These are phyloP conservation scores for Nannoperca obscura DNA, from an alignment of 2,797 vertebrate genomes.

Conservation along the genomic window DNA sequence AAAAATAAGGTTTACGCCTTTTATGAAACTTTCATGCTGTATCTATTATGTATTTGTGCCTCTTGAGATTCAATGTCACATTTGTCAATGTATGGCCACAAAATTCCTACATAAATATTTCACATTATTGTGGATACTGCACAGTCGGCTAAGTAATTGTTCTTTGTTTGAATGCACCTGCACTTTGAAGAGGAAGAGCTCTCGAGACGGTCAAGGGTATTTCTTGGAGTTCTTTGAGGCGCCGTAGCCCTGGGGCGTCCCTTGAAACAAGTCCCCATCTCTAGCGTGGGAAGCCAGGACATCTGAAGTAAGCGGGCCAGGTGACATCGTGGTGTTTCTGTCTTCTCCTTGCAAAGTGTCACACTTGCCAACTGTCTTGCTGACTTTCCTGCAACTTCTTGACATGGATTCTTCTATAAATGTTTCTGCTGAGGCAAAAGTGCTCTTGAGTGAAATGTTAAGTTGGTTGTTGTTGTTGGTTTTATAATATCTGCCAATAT, in stretches of 20 bases:
- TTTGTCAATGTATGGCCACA: slow-evolving; percentile 10
- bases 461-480: background rate
- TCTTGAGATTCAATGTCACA: slow-evolving; percentile 25
- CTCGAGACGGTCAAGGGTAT: slow-evolving; percentile 71
- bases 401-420: slow-evolving; percentile 52
- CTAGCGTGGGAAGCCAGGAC: slow-evolving; percentile 61
- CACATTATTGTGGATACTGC: slow-evolving; percentile 36
- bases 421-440: slow-evolving; percentile 23
- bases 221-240: slow-evolving; percentile 72
- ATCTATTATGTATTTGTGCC: background rate
- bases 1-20: background rate
- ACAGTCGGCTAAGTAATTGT: slow-evolving; percentile 58
- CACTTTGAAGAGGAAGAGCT: slow-evolving; percentile 69
- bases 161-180: slow-evolving; percentile 66
- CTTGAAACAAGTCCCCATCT: slow-evolving; percentile 71
- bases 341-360: slow-evolving; percentile 65
- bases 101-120: slow-evolving; percentile 35
- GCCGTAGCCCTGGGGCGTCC: slow-evolving; percentile 70
- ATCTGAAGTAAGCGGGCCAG: slow-evolving; percentile 61
- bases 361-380: slow-evolving; percentile 53
- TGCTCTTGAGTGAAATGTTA: background rate
- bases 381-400: slow-evolving; percentile 69
- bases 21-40: background rate
- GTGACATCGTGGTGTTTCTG: slow-evolving; percentile 72
- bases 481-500: slow-evolving; percentile 8